Conservation (phyloP, 2,888 invertebrate species). For the Oxystoma pomonae region DNA sequence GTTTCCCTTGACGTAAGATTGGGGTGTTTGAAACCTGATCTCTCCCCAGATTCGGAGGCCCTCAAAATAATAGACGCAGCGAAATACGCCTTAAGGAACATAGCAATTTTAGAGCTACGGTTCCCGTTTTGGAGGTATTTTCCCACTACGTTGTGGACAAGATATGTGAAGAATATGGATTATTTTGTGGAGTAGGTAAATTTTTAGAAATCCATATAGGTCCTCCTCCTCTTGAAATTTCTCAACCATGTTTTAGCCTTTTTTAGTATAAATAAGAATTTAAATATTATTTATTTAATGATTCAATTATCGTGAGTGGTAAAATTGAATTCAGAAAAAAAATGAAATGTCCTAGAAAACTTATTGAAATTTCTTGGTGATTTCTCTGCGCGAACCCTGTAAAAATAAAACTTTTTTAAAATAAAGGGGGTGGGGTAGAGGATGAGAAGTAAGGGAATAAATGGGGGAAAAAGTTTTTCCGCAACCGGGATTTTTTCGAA, state of each 20-base stretch:
- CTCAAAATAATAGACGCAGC: conserved; percentile 64
- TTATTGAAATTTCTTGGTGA: no score
- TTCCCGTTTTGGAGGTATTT: conserved; percentile 66
- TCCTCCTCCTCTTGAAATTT: not conserved
- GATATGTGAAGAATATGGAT: conserved; percentile 62
- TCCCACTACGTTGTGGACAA: conserved; percentile 58
- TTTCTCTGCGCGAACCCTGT: no score
- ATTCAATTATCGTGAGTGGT: no score
- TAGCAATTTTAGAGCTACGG: conserved; percentile 60
- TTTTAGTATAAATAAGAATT: no score
- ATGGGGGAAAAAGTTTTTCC: no score
- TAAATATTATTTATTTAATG: no score
- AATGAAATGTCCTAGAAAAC: not conserved
- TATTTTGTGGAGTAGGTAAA: conserved; percentile 64
- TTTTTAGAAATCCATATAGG: no score
- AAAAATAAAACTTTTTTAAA: no score
- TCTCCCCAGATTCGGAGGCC: conserved; percentile 51
- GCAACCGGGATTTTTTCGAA: no score
- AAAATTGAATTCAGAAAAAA: no score
- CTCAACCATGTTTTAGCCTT: not conserved
- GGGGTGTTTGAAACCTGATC: conserved; percentile 57
- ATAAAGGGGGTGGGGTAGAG: no score
- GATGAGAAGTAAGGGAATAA: no score
- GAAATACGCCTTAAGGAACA: conserved; percentile 62
- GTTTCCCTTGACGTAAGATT: conserved; percentile 63